Conservation (phyloP, 2,888 invertebrate genomes). For the Eurytoma adleriae region DNA sequence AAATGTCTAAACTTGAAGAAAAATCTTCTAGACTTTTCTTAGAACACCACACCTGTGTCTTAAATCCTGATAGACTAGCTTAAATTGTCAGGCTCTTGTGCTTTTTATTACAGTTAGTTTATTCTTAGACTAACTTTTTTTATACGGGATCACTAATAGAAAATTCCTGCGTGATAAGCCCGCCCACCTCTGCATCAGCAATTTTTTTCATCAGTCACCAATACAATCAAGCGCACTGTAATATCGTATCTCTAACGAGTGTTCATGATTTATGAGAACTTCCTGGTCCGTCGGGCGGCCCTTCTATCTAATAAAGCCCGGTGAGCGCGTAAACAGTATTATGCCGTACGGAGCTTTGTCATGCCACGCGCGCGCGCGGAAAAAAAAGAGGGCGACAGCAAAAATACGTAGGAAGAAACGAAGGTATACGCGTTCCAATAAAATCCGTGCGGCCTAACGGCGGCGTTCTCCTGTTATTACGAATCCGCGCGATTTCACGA, state of each 20-base stretch:
- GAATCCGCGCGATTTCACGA: slow-evolving; percentile 12
- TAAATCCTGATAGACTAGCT: too few relatives aligned
- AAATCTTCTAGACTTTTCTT: neutral
- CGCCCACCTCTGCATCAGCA: too few relatives aligned
- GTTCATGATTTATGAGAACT: slow-evolving; percentile 1
- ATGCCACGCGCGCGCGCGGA: neutral
- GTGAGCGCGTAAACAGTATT: slow-evolving; percentile 9
- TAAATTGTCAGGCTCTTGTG: too few relatives aligned
- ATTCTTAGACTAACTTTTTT: too few relatives aligned
- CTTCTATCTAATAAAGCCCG: neutral
- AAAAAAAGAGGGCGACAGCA: slow-evolving; percentile 8
- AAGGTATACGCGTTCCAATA: slow-evolving; percentile 34
- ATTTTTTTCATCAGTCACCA: neutral
- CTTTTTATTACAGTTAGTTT: too few relatives aligned
- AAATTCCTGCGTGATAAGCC: too few relatives aligned
- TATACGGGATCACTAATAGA: too few relatives aligned
- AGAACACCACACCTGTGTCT: too few relatives aligned
- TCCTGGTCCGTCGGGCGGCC: neutral
- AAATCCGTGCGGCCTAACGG: slow-evolving; percentile 37
- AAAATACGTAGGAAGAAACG: neutral
- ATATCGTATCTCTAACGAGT: neutral
- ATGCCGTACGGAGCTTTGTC: slow-evolving; percentile 3
- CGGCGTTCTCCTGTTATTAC: slow-evolving; percentile 49
- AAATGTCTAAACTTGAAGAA: neutral
- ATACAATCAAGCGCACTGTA: neutral